Evolutionary conservation across 2,113 vertebrate genomes (phyloP).

Genomic region (Thymallus thymallus): DNA sequence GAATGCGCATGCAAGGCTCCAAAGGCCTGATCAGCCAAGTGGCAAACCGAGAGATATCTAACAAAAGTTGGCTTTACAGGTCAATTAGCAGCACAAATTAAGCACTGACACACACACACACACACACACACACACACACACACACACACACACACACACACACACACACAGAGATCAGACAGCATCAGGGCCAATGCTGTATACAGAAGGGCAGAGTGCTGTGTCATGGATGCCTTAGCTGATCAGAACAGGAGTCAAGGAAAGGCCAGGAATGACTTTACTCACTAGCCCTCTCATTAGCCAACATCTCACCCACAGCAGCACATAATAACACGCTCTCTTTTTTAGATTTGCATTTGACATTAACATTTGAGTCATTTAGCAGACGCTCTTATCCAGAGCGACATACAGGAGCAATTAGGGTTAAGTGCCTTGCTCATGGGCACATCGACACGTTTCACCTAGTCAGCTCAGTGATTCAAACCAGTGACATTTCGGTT

Average conservation of each 20-base stretch:
- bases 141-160: constrained; percentile 8
- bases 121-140: constrained; percentile 5
- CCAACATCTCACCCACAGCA: not conserved
- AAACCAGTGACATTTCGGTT: no score
- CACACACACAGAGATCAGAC: not conserved
- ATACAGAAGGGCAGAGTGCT: not conserved
- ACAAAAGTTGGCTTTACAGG: constrained; percentile 52
- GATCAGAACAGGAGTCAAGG: no score
- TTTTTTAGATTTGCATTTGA: no score
- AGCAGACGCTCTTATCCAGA: no score
- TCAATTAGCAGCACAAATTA: constrained; percentile 62
- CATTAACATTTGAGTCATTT: no score
- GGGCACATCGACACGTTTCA: no score
- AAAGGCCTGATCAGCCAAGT: constrained; percentile 18
- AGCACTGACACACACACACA: constrained; percentile 25
- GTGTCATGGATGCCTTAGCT: not conserved
- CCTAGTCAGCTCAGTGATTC: no score
- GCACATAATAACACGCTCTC: not conserved
- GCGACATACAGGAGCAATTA: no score
- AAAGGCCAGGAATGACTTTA: not conserved
- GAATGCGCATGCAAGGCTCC: constrained; percentile 5
- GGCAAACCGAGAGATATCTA: constrained; percentile 44
- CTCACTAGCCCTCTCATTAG: not conserved
- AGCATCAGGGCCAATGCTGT: not conserved
- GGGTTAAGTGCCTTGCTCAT: no score